Base-by-base conservation (phyloP, 2,113 vertebrate species). In the Lipotes vexillifer region DNA sequence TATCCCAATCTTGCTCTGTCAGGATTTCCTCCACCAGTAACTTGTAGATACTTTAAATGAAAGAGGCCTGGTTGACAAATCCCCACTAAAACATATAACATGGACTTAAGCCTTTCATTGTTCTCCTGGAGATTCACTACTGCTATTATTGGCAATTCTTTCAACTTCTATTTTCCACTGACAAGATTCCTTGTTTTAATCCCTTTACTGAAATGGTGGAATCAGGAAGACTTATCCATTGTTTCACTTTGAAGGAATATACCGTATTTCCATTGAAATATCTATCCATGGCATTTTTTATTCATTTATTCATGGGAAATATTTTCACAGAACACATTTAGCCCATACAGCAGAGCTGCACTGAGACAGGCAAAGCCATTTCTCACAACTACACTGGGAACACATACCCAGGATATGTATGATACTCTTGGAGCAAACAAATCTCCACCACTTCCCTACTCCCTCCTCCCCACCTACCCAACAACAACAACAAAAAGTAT, bases 141-240 rank as follows among this genome's bases (percentile, higher is more conserved):
- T 63, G 57, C 12, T 83, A 2, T 74, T 84, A 65, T 29, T 81
- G 69, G 17, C 8, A 69, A 57, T 69, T 59, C 11, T 71, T 87
- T 84, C 36, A 66, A 31, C 7, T 78, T 86, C 44, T 87, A 4
- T 68, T 93, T 88, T 90, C 41, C 36, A 93, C 17, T 36, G 49
- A 38, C 68, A 82, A 72, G 31, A 69, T 74, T 78, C 4, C 59
- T 69, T 94, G 33, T 55, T 85, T 95, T 72, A 93, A 92, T 80
- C 15, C 46, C 25, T 72, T 94, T 63, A 78, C 29, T 95, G 63
- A 93, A 78, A 74, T 14, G 29, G 13, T 38, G 36, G n/a, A 46
- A 59, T 78, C 25, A 23, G 44, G 25, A 91, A n/a, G 27, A 87
- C 44, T 52, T 93, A 29, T 65, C 21, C 52, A 49, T 59, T 71